Base-by-base conservation (phyloP, 2,888 invertebrate genomes). In the Campoplex nolae region DNA sequence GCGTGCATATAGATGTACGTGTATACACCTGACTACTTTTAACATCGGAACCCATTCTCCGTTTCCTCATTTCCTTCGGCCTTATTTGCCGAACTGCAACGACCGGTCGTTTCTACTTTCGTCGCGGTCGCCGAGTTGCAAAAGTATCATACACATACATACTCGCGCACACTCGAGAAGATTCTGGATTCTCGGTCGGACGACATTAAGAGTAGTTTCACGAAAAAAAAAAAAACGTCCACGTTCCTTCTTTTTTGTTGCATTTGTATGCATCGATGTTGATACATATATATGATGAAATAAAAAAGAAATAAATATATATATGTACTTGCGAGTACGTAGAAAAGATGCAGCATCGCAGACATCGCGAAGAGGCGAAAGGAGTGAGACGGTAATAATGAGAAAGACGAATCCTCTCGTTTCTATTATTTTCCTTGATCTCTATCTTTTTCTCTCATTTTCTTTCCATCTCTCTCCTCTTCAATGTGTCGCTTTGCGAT, bases 31-130 rank as follows among this genome's bases (percentile, higher is more conserved):
- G 32, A 54, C 65, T 32, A 75, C 70, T 79, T 83, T 48, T 65
- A 70, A 74, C 80, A 54, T 78, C 54, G 79, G 54, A 76, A 56
- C 65, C 38, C 80, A 84, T 84, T 83, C 83, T 74, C 42, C 56
- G 79, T 70, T 88, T 80, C 79, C 83, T 75, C 79, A 71, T 83
- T 85, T 83, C 78, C 83, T 76, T 84, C 80, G 56, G 68, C 86
- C 88, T 89, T 90, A 88, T 90, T 89, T 90, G 87, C 86, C 76
- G 83, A 85, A 84, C 86, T 77, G 75, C 71, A 76, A 38, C 85
- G 85, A 73, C 80, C 68, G 84, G 85, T 87, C 58, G 56, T 86
- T 86, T 82, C 87, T 90, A 45, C 67, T 62, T 51, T 79, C 78
- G 42, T 75, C 74, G 79, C 62, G 65, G 75, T 62, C 70, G 48